Evolutionary conservation across 1,140 invertebrate species (phyloP).

Genomic region (Leptoteleia sp.): DNA sequence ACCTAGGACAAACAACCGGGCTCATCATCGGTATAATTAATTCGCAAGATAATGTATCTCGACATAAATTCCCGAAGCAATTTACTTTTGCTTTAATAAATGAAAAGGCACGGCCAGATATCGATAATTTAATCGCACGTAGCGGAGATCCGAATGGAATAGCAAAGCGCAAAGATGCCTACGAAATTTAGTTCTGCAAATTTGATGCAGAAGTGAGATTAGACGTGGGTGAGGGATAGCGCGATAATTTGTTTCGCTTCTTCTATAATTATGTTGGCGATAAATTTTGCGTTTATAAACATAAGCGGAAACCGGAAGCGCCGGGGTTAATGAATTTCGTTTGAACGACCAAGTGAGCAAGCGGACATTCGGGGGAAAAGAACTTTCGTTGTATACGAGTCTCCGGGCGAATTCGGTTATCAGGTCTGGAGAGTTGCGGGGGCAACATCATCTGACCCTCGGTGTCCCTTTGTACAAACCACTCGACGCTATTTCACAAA

Average conservation of each 20-base stretch:
- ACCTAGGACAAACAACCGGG: conserved; percentile 6
- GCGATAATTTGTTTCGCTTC: conserved; percentile 57
- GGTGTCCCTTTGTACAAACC: conserved; percentile 39
- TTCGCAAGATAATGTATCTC: conserved; percentile 8
- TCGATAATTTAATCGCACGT: conserved; percentile 42
- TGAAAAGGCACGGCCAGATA: conserved; percentile 8
- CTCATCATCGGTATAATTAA: conserved; percentile 11
- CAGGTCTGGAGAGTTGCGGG: conserved; percentile 45
- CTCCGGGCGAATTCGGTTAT: conserved; percentile 34
- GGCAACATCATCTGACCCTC: conserved; percentile 59
- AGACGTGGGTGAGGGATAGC: conserved; percentile 18
- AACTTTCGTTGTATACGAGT: too few relatives aligned
- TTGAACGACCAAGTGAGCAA: conserved; percentile 18
- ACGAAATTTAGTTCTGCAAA: conserved; percentile 24
- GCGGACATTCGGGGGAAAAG: conserved; percentile 20
- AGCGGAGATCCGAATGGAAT: conserved; percentile 1
- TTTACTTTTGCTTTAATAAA: conserved; percentile 27
- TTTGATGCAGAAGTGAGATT: conserved; percentile 34
- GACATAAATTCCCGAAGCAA: conserved; percentile 29
- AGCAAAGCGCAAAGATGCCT: conserved; percentile 12
- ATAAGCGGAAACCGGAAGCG: conserved; percentile 49
- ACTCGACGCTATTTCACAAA: conserved; percentile 59
- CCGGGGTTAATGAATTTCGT: conserved; percentile 54
- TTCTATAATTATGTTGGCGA: conserved; percentile 47
- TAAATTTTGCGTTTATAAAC: conserved; percentile 44